Percentiles rank a stretch among this genome's conserved stretches.
Conservation (phyloP, 2,113 vertebrate genomes). For the Gulo gulo region DNA sequence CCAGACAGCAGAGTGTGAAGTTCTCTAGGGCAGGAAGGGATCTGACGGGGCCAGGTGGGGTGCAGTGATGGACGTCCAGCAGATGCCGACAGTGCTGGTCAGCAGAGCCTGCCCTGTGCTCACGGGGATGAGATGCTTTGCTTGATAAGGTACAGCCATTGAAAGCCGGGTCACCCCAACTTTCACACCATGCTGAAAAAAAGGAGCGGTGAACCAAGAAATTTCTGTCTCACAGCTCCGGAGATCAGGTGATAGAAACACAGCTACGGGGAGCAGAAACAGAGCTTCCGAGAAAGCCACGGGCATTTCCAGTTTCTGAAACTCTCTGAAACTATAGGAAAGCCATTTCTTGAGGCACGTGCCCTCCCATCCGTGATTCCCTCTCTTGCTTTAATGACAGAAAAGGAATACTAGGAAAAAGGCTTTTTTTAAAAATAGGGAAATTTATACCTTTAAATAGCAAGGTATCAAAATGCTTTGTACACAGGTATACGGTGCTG, state of each 20-base stretch:
- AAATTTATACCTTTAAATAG: background rate
- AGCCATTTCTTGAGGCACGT: background rate
- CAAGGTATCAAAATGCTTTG: background rate
- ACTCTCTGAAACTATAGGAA: background rate
- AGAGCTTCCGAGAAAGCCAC: background rate
- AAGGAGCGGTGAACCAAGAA: background rate
- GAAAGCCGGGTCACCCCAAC: background rate
- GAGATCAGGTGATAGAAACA: background rate
- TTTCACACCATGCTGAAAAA: background rate
- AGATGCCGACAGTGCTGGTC: rapidly evolving
- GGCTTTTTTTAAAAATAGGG: background rate
- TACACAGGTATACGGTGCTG: background rate
- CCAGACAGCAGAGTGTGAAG: background rate
- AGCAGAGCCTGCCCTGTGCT: rapidly evolving
- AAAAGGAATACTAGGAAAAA: background rate
- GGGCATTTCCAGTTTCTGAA: background rate
- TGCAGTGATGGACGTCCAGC: rapidly evolving
- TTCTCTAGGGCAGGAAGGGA: background rate
- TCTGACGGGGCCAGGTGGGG: rapidly evolving
- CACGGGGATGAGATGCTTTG: background rate
- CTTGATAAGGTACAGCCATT: background rate
- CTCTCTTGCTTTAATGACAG: background rate
- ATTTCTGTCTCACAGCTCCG: background rate
- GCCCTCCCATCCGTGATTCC: background rate
- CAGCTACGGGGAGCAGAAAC: background rate